phyloP scores from a whole-genome alignment of 37 sponge, comb jelly and placozoan species.

The Hexactinellida sp. region DNA sequence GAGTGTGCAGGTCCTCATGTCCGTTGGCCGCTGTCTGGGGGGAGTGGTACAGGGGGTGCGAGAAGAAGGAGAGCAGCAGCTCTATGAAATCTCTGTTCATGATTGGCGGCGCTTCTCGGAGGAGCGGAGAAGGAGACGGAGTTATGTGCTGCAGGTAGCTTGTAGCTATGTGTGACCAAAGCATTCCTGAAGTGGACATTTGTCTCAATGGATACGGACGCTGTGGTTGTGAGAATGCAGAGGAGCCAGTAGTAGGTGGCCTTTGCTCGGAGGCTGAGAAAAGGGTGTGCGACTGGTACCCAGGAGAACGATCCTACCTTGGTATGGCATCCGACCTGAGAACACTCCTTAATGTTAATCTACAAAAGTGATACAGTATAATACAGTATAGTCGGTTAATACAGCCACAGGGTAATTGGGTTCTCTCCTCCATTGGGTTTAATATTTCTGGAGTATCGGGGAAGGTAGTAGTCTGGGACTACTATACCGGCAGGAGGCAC shows the following conservation, averaged over 20 bases:
- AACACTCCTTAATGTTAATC: conserved; percentile 56
- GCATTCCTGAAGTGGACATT: not conserved
- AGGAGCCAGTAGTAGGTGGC: not conserved
- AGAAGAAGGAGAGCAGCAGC: not conserved
- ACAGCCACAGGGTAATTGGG: too few species aligned
- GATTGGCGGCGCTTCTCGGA: not conserved
- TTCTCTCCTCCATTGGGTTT: too few species aligned
- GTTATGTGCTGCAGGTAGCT: not conserved
- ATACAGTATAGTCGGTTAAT: too few species aligned
- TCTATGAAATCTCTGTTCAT: not conserved
- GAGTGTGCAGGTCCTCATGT: too few species aligned
- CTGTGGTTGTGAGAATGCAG: not conserved
- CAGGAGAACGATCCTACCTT: conserved; percentile 51
- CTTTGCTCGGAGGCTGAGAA: not conserved
- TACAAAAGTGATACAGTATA: too few species aligned
- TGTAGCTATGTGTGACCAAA: not conserved
- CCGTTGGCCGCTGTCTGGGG: too few species aligned
- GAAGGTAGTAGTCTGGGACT: too few species aligned
- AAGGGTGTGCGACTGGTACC: conserved; percentile 33
- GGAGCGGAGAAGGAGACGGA: not conserved
- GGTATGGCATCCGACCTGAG: conserved; percentile 70
- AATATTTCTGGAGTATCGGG: too few species aligned
- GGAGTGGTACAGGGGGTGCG: not conserved
- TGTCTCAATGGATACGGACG: not conserved
- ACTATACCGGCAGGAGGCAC: too few species aligned